A percentile compares a stretch with the other conserved stretches of the same genome.
Evolutionary conservation across 2,888 invertebrate species (phyloP).

Genomic region (Aphodius granarius): DNA sequence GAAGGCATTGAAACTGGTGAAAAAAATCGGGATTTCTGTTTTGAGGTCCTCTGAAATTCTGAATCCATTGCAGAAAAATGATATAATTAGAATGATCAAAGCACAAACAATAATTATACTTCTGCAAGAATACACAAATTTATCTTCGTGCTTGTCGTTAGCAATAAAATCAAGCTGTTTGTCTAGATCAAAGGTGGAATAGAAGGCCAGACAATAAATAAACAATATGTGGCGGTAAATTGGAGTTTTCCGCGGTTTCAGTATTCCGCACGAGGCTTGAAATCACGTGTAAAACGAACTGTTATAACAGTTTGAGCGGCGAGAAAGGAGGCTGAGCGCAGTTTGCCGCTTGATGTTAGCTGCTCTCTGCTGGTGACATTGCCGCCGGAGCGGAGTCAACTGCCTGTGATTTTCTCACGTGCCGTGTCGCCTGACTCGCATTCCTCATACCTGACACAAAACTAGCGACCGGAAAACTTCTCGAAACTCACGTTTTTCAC

Average conservation of each 20-base stretch:
- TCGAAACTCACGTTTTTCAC: not conserved
- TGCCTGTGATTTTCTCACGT: not conserved
- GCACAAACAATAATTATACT: too few relatives aligned
- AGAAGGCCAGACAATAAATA: not conserved
- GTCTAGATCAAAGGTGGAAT: not conserved
- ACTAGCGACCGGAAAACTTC: not conserved
- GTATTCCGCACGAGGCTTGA: not conserved
- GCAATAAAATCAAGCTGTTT: not conserved
- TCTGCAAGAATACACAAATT: not conserved
- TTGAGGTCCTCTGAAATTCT: too few relatives aligned
- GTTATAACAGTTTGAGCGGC: not conserved
- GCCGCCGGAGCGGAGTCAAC: not conserved
- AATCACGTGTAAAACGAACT: not conserved
- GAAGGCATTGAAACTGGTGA: too few relatives aligned
- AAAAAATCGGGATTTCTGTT: too few relatives aligned
- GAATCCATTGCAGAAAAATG: too few relatives aligned
- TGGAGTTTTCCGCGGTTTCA: not conserved
- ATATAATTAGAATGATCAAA: too few relatives aligned
- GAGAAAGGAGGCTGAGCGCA: not conserved
- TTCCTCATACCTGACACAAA: not conserved
- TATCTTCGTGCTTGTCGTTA: not conserved
- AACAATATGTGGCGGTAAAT: not conserved
- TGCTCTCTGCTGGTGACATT: not conserved
- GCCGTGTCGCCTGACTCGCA: not conserved
- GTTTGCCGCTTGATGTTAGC: not conserved